phyloP scores from a whole-genome alignment of 2,888 invertebrate genomes.

The Odontocolon sp. region DNA sequence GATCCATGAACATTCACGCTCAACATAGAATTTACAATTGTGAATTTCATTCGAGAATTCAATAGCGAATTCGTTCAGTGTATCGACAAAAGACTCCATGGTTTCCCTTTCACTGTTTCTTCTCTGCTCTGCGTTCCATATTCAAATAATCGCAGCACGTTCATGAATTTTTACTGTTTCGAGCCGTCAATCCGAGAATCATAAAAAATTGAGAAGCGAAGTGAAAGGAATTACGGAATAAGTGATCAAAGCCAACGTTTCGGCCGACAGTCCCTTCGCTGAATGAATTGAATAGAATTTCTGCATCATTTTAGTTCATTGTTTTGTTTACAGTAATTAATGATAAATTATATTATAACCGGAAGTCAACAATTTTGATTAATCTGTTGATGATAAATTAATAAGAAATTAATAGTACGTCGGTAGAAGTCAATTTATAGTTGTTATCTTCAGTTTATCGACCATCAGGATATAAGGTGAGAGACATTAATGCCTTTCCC shows the following conservation, averaged over 20 bases:
- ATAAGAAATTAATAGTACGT: too few species aligned
- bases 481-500: too few species aligned
- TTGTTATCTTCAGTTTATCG: too few species aligned
- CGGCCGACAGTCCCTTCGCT: constrained; percentile 5
- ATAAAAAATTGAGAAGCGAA: background rate
- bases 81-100: constrained; percentile 18
- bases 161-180: background rate
- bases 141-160: constrained; percentile 1
- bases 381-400: too few species aligned
- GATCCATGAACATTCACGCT: background rate
- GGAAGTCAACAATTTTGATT: too few species aligned
- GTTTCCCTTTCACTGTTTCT: background rate
- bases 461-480: too few species aligned
- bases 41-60: constrained; percentile 10
- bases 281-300: too few species aligned
- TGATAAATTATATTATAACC: too few species aligned
- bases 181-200: background rate
- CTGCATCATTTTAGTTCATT: too few species aligned
- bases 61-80: background rate
- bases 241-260: constrained; percentile 32
- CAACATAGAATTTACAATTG: constrained; percentile 16
- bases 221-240: background rate
- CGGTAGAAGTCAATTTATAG: too few species aligned
- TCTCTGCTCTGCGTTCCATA: background rate
- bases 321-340: too few species aligned